These are phyloP conservation scores for Platichthys stellatus DNA, from an alignment of 2,113 vertebrate species.

Conservation along the genomic window DNA sequence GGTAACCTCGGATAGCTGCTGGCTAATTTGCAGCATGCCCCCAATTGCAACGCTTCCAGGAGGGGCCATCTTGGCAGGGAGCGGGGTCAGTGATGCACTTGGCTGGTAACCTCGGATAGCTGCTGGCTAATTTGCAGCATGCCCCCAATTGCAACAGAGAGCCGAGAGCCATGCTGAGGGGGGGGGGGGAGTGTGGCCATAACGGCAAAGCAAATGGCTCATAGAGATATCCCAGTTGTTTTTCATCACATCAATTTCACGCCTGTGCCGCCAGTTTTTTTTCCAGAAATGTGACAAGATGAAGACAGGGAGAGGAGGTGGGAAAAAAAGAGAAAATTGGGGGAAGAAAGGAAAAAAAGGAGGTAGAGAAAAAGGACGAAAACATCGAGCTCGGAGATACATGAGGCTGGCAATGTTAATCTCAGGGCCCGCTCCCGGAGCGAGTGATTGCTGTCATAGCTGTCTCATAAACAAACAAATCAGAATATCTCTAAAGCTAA, in stretches of 20 bases:
- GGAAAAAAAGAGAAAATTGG: conserved; percentile 4
- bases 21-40: conserved; percentile 79
- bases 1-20: conserved; percentile 78
- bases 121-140: conserved; percentile 78
- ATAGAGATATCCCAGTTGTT: conserved; percentile 81
- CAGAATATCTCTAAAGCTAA: conserved; percentile 48
- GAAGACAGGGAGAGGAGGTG: conserved; percentile 27
- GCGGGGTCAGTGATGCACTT: conserved; percentile 60
- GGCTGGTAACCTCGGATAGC: conserved; percentile 78
- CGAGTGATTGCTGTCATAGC: conserved; percentile 45
- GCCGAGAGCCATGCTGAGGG: conserved; percentile 59
- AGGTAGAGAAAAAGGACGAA: conserved; percentile 28
- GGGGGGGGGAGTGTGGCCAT: conserved; percentile 61
- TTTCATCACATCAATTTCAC: conserved; percentile 82
- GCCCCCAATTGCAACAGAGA: conserved; percentile 72
- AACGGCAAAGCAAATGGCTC: conserved; percentile 77
- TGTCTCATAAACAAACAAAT: conserved; percentile 50
- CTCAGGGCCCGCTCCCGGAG: conserved; percentile 35
- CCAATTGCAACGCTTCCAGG: conserved; percentile 74
- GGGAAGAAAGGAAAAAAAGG: not conserved
- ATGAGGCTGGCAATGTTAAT: conserved; percentile 50
- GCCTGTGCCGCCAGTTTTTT: conserved; percentile 61
- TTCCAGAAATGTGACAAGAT: conserved; percentile 62
- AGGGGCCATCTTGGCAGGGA: conserved; percentile 52
- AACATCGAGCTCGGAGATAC: conserved; percentile 25